A percentile compares a stretch with the other conserved stretches of the same genome.
phyloP scores from a whole-genome alignment of 2,888 invertebrate species.

The Idaea dimidiata region DNA sequence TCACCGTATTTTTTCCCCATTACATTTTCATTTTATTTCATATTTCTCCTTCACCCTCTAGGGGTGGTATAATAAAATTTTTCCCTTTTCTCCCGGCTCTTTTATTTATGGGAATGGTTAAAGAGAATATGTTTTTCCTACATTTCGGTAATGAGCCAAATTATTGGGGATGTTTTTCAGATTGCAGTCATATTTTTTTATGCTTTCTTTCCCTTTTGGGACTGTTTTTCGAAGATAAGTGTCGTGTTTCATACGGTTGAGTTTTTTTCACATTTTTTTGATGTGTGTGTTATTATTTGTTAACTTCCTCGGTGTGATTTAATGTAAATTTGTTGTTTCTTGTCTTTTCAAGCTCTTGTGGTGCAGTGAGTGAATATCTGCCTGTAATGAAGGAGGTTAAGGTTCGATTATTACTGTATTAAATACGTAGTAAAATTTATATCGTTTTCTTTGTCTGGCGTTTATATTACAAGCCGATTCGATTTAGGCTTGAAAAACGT shows the following conservation, averaged over 20 bases:
- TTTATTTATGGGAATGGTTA: slow-evolving; percentile 76
- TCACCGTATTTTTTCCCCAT: slow-evolving; percentile 79
- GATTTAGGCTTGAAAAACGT: no score
- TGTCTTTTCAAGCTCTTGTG: slow-evolving; percentile 19
- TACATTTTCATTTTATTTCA: slow-evolving; percentile 81
- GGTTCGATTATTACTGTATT: not conserved
- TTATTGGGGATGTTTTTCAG: slow-evolving; percentile 74
- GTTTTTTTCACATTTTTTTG: slow-evolving; percentile 25
- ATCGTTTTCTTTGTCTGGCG: no score
- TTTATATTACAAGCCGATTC: no score
- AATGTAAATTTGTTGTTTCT: slow-evolving; percentile 16
- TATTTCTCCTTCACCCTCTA: slow-evolving; percentile 66
- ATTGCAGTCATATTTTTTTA: slow-evolving; percentile 53
- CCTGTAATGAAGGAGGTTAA: not conserved
- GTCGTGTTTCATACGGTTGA: slow-evolving; percentile 35
- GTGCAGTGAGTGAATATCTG: not conserved
- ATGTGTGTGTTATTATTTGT: slow-evolving; percentile 24
- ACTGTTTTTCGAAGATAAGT: slow-evolving; percentile 61
- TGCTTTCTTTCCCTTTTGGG: slow-evolving; percentile 29
- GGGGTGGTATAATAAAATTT: slow-evolving; percentile 74
- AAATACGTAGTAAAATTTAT: no score
- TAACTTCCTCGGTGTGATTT: slow-evolving; percentile 15
- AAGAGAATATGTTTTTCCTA: slow-evolving; percentile 77
- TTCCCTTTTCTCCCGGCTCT: slow-evolving; percentile 69
- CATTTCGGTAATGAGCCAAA: slow-evolving; percentile 76